A percentile compares a stretch with the other conserved stretches of the same genome.
phyloP scores from a whole-genome alignment of 2,113 vertebrate species.

The Herpetotheres cachinnans region DNA sequence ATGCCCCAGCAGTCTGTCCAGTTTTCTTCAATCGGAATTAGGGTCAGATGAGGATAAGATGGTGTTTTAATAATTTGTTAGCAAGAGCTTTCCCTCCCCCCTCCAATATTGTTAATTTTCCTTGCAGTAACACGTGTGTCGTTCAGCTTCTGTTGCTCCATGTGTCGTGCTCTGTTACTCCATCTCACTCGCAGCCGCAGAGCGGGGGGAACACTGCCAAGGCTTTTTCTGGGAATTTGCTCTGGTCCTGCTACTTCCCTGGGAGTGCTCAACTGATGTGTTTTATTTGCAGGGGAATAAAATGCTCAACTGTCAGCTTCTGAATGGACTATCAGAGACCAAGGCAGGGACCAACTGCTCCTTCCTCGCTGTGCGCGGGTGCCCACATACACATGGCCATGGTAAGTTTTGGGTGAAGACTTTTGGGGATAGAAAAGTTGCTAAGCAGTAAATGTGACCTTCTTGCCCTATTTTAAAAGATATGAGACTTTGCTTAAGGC shows the following conservation, averaged over 20 bases:
- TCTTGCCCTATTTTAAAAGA: neutral
- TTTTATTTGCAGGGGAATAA: neutral
- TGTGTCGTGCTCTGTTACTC: conserved; percentile 3
- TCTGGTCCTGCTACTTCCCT: neutral
- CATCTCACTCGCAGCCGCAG: neutral
- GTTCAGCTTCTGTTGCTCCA: conserved; percentile 22
- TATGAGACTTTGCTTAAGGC: neutral
- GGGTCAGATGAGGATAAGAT: neutral
- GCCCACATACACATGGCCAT: neutral
- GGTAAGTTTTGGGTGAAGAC: neutral
- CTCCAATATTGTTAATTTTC: neutral
- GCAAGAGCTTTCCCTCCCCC: neutral
- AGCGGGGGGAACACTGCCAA: neutral
- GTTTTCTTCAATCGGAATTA: neutral
- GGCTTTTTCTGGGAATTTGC: conserved; percentile 14
- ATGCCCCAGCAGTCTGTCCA: neutral
- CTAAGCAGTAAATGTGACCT: neutral
- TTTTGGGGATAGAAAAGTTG: neutral
- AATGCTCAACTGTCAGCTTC: neutral
- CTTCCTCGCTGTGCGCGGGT: neutral
- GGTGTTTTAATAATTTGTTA: neutral
- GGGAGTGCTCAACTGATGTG: neutral
- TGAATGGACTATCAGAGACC: neutral
- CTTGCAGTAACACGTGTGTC: neutral
- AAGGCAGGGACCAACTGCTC: neutral